Evolutionary conservation across 2,888 invertebrate genomes (phyloP).

Genomic region (Synergus umbraculus): DNA sequence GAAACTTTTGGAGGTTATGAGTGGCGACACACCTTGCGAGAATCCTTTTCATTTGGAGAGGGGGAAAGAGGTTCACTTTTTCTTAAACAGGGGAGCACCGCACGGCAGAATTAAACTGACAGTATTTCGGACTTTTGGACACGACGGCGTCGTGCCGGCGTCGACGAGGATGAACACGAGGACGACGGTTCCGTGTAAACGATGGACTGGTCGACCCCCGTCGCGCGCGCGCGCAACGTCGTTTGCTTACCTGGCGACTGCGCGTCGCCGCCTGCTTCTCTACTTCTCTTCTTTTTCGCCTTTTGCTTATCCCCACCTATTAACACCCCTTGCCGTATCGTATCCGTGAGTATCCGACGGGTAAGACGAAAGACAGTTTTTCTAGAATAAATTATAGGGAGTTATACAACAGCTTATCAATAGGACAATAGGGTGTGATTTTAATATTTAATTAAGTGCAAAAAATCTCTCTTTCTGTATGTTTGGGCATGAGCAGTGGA

Average conservation of each 20-base stretch:
- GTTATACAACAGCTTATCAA: too few species aligned
- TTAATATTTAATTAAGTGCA: too few species aligned
- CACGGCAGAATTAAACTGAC: neutral
- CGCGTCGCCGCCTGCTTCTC: slow-evolving; percentile 63
- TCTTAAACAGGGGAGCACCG: neutral
- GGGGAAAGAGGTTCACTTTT: slow-evolving; percentile 16
- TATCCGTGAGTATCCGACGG: slow-evolving; percentile 24
- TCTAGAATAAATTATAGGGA: too few species aligned
- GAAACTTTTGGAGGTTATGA: slow-evolving; percentile 25
- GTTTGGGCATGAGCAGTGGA: too few species aligned
- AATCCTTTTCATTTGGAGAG: neutral
- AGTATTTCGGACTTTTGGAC: slow-evolving; percentile 3
- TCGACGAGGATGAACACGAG: slow-evolving; percentile 45
- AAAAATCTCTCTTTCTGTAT: too few species aligned
- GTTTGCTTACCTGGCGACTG: slow-evolving; percentile 76
- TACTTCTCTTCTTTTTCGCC: slow-evolving; percentile 44
- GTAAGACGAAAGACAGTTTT: slow-evolving; percentile 43
- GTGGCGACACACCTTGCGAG: slow-evolving; percentile 20
- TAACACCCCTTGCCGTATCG: slow-evolving; percentile 40
- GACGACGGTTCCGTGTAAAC: slow-evolving; percentile 57
- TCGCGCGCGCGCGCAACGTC: slow-evolving; percentile 61
- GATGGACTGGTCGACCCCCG: slow-evolving; percentile 58
- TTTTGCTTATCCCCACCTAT: slow-evolving; percentile 45
- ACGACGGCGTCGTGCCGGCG: slow-evolving; percentile 39
- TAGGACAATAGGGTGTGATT: too few species aligned